These are phyloP conservation scores for Archocentrus centrarchus DNA, from an alignment of 2,113 vertebrate species.

Conservation along the genomic window DNA sequence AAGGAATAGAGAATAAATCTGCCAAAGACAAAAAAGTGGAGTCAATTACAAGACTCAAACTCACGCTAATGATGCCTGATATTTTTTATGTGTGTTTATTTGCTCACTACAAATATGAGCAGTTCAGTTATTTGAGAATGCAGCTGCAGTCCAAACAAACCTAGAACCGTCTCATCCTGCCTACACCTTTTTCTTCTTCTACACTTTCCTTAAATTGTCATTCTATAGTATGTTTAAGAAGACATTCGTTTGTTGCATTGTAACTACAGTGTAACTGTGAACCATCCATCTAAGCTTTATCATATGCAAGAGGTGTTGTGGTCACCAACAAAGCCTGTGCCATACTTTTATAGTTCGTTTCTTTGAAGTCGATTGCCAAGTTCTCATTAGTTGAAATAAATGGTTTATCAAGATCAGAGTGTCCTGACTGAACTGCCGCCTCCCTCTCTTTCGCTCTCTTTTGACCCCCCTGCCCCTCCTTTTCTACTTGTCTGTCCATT, in stretches of 20 bases:
- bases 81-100: neutral
- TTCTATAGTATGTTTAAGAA: neutral
- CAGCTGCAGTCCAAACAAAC: neutral
- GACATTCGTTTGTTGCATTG: neutral
- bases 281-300: neutral
- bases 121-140: neutral
- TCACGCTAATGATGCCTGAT: neutral
- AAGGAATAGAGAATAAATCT: neutral
- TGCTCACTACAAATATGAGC: constrained; percentile 1
- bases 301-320: neutral
- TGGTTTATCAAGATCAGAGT: constrained; percentile 45
- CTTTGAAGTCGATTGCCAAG: constrained; percentile 13
- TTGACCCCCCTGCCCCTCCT: constrained; percentile 34
- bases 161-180: neutral
- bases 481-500: constrained; percentile 68
- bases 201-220: neutral
- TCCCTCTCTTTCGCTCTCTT: constrained; percentile 33
- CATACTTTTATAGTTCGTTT: constrained; percentile 6
- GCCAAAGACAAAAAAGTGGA: neutral
- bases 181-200: neutral
- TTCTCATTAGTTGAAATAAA: constrained; percentile 50
- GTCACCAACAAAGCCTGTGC: constrained; percentile 8
- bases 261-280: neutral
- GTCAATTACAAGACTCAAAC: neutral
- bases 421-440: constrained; percentile 25